A percentile compares a stretch with the other conserved stretches of the same genome.
These are phyloP conservation scores for Pseudochromis fuscus DNA, from an alignment of 2,797 vertebrate genomes.

Conservation along the genomic window DNA sequence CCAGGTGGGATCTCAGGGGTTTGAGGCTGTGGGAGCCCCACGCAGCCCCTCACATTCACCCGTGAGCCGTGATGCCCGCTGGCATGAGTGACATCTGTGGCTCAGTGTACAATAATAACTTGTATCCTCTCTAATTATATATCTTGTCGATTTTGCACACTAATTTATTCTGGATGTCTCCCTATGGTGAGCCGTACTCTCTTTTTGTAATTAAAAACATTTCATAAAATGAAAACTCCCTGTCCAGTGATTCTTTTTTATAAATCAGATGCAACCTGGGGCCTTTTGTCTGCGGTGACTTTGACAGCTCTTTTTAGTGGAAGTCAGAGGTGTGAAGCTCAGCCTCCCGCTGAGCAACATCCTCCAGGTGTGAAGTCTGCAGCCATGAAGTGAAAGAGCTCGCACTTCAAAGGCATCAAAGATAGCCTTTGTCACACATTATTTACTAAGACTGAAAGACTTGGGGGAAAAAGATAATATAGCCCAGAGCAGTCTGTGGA, in stretches of 20 bases:
- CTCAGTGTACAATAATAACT: slow-evolving; percentile 11
- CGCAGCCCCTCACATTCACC: slow-evolving; percentile 31
- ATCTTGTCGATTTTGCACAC: slow-evolving; percentile 78
- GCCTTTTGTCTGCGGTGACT: background rate
- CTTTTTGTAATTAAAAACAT: slow-evolving; percentile 49
- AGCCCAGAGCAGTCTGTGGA: background rate
- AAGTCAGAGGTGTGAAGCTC: slow-evolving; percentile 17
- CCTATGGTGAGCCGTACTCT: slow-evolving; percentile 68
- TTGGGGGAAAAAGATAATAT: background rate
- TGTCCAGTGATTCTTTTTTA: background rate
- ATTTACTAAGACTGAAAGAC: background rate
- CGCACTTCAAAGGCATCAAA: slow-evolving; percentile 50
- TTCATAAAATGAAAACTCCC: slow-evolving; percentile 19
- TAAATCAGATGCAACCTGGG: no score
- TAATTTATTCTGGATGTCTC: slow-evolving; percentile 81
- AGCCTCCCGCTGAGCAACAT: slow-evolving; percentile 46
- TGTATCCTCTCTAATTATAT: slow-evolving; percentile 46
- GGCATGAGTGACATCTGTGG: slow-evolving; percentile 5
- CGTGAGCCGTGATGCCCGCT: slow-evolving; percentile 19
- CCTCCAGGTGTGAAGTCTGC: slow-evolving; percentile 54
- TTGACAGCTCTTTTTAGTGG: slow-evolving; percentile 31
- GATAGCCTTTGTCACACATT: background rate
- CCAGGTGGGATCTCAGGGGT: slow-evolving; percentile 31
- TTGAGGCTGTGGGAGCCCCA: slow-evolving; percentile 25
- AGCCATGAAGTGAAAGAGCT: slow-evolving; percentile 11